Percentiles rank a stretch among this genome's conserved stretches.
Conservation (phyloP, 2,888 invertebrate species). For the Athalia rosae region DNA sequence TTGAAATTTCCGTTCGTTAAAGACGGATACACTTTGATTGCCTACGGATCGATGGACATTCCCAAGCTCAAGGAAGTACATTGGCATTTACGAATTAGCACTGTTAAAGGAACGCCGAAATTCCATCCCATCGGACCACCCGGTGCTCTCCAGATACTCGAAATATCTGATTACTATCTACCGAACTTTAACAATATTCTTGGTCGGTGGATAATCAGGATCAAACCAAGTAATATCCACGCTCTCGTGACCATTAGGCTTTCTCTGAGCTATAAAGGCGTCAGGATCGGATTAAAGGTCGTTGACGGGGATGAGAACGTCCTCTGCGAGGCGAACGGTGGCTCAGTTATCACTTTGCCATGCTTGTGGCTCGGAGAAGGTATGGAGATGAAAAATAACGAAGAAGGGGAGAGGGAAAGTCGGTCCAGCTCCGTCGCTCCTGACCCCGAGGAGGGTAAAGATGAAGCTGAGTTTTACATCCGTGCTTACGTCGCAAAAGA, state of each 20-base stretch:
- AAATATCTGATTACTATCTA: constrained; percentile 55
- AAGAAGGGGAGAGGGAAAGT: not conserved
- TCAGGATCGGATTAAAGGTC: constrained; percentile 51
- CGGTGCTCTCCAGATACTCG: constrained; percentile 49
- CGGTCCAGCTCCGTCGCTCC: constrained; percentile 9
- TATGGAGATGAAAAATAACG: not conserved
- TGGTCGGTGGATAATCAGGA: constrained; percentile 51
- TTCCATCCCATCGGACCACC: constrained; percentile 47
- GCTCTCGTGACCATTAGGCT: constrained; percentile 55
- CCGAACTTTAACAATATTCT: constrained; percentile 56
- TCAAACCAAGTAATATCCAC: not conserved
- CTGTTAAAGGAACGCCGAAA: constrained; percentile 55
- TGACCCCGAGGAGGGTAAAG: not conserved
- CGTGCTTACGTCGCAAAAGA: constrained; percentile 68
- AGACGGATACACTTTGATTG: constrained; percentile 61
- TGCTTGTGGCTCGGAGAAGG: constrained; percentile 45
- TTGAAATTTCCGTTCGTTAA: constrained; percentile 48
- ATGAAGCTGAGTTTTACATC: constrained; percentile 51
- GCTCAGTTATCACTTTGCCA: constrained; percentile 55
- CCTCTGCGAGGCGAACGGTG: constrained; percentile 52
- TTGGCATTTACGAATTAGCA: constrained; percentile 59
- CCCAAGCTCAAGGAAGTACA: constrained; percentile 51
- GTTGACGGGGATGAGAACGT: constrained; percentile 28
- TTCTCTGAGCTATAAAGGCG: constrained; percentile 53
- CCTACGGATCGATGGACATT: constrained; percentile 57